These are phyloP conservation scores for Lasiurus borealis DNA, from an alignment of 2,113 vertebrate genomes.

Conservation along the genomic window DNA sequence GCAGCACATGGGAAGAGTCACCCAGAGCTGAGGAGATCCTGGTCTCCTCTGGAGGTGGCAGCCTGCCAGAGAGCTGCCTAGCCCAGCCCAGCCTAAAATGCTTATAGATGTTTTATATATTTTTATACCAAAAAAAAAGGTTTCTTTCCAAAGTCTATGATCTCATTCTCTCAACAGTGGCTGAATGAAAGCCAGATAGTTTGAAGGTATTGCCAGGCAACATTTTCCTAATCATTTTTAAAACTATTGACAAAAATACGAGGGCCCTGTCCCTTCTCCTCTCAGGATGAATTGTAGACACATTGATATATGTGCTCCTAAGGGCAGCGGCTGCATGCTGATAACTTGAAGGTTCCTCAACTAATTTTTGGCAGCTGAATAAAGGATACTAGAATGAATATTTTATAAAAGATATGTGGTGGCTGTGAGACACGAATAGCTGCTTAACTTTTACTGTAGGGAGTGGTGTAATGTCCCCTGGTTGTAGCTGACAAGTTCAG, in stretches of 20 bases:
- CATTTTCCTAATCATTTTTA: not conserved
- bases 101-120: not conserved
- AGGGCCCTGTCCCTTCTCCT: not conserved
- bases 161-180: not conserved
- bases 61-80: too few relatives aligned
- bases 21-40: rapidly evolving
- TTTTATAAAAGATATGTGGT: not conserved
- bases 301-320: not conserved
- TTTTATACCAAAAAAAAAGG: not conserved
- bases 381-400: slow-evolving; percentile 44
- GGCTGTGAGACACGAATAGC: slow-evolving; percentile 40
- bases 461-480: slow-evolving; percentile 51
- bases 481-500: slow-evolving; percentile 39
- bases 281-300: not conserved
- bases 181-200: not conserved
- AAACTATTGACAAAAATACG: not conserved
- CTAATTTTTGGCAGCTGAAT: slow-evolving; percentile 14
- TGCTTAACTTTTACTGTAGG: slow-evolving; percentile 25
- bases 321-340: rapidly evolving
- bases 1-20: rapidly evolving
- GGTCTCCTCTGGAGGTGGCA: not conserved
- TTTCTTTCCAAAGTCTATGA: not conserved
- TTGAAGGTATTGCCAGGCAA: rapidly evolving
- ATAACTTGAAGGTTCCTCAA: not conserved
- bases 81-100: not conserved